Conservation (phyloP, 2,113 vertebrate genomes). For the Vireo altiloquus region DNA sequence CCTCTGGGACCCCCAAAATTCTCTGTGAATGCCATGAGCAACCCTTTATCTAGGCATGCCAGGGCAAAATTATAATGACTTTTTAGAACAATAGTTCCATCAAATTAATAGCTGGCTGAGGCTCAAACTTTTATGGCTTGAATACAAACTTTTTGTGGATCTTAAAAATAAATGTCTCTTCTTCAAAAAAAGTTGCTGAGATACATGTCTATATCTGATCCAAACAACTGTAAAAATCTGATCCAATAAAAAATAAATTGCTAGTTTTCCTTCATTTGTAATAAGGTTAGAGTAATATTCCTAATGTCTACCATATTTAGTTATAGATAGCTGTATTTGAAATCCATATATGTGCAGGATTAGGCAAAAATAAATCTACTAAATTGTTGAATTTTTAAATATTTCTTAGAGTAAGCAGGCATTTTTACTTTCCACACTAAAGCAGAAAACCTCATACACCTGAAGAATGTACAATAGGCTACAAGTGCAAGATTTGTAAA, state of each 20-base stretch:
- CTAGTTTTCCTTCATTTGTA: neutral
- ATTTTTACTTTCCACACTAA: neutral
- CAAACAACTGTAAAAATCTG: neutral
- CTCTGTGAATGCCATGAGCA: neutral
- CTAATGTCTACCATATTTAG: neutral
- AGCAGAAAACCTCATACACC: neutral
- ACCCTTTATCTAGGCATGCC: neutral
- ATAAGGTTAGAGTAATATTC: neutral
- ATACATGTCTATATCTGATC: neutral
- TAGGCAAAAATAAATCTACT: neutral
- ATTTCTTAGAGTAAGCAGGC: neutral
- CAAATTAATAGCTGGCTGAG: slow-evolving; percentile 7
- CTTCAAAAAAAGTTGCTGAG: neutral
- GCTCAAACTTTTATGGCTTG: neutral
- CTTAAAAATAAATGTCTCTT: neutral
- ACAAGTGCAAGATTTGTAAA: neutral
- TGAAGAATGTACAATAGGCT: neutral
- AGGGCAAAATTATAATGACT: neutral
- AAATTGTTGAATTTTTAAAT: neutral
- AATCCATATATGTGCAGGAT: neutral
- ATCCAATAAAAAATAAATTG: neutral
- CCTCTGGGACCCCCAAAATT: neutral
- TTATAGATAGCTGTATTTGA: neutral
- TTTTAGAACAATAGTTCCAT: neutral
- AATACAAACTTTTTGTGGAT: neutral